These are phyloP conservation scores for Rapana venosa DNA, from an alignment of 2,888 invertebrate species.

Conservation along the genomic window DNA sequence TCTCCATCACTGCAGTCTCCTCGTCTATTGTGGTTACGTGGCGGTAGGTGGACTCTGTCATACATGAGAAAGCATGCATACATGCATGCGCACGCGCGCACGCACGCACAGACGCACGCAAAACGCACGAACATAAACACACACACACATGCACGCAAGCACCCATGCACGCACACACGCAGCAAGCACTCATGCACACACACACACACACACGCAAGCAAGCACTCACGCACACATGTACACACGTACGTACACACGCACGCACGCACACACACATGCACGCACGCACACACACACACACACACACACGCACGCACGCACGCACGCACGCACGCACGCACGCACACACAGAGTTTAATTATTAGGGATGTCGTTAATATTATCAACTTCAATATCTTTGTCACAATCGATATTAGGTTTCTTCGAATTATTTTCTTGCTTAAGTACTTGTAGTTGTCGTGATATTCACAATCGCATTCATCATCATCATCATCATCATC, in stretches of 20 bases:
- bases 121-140: slow-evolving; percentile 34
- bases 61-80: slow-evolving; percentile 36
- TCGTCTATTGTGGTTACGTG: slow-evolving; percentile 73
- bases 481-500: too few relatives aligned
- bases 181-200: slow-evolving; percentile 8
- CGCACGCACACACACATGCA: background rate
- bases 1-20: slow-evolving; percentile 72
- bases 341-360: background rate
- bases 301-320: background rate
- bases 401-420: too few relatives aligned
- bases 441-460: too few relatives aligned
- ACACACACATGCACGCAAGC: background rate
- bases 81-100: slow-evolving; percentile 10
- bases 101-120: slow-evolving; percentile 33
- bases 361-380: too few relatives aligned
- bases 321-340: background rate
- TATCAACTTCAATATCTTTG: too few relatives aligned
- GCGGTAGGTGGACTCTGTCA: slow-evolving; percentile 71
- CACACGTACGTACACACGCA: background rate
- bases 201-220: background rate
- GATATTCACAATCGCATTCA: too few relatives aligned
- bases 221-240: background rate
- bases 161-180: background rate
- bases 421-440: too few relatives aligned
- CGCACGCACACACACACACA: background rate